phyloP scores from a whole-genome alignment of 2,888 invertebrate genomes.

The Erebia epiphron region DNA sequence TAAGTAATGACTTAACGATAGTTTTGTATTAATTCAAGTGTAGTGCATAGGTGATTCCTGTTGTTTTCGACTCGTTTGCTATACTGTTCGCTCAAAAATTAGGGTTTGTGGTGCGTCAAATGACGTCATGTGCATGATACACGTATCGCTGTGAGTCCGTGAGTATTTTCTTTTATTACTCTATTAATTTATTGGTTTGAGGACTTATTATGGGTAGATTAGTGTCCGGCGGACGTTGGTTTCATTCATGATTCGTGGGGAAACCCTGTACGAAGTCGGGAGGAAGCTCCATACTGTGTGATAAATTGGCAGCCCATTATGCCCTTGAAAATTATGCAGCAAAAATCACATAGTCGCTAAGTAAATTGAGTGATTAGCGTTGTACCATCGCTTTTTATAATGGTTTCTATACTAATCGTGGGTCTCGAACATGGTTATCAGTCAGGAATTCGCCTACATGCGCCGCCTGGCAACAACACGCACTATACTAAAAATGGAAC shows the following conservation, averaged over 20 bases:
- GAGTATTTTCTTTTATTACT: constrained; percentile 80
- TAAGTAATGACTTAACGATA: constrained; percentile 74
- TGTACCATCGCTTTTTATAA: constrained; percentile 55
- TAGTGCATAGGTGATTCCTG: constrained; percentile 69
- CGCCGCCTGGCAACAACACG: constrained; percentile 68
- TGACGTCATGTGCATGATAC: constrained; percentile 84
- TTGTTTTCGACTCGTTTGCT: constrained; percentile 67
- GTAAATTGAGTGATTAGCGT: constrained; percentile 56
- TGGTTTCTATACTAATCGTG: constrained; percentile 61
- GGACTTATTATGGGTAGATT: constrained; percentile 54
- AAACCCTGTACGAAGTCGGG: constrained; percentile 47
- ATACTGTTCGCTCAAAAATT: constrained; percentile 80
- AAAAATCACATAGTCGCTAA: constrained; percentile 69
- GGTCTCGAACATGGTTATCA: constrained; percentile 39
- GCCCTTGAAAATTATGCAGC: constrained; percentile 84
- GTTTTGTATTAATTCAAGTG: constrained; percentile 71
- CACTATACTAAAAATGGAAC: constrained; percentile 75
- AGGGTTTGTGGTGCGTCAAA: constrained; percentile 80
- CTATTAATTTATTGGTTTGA: constrained; percentile 66
- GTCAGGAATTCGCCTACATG: constrained; percentile 46
- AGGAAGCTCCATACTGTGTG: constrained; percentile 51
- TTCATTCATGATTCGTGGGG: constrained; percentile 73
- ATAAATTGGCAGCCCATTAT: constrained; percentile 53
- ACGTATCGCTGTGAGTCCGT: constrained; percentile 82
- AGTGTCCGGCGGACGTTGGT: constrained; percentile 55